Percentiles rank a stretch among this genome's conserved stretches.
Conservation (phyloP, 2,888 invertebrate genomes). For the Pheosia tremula region DNA sequence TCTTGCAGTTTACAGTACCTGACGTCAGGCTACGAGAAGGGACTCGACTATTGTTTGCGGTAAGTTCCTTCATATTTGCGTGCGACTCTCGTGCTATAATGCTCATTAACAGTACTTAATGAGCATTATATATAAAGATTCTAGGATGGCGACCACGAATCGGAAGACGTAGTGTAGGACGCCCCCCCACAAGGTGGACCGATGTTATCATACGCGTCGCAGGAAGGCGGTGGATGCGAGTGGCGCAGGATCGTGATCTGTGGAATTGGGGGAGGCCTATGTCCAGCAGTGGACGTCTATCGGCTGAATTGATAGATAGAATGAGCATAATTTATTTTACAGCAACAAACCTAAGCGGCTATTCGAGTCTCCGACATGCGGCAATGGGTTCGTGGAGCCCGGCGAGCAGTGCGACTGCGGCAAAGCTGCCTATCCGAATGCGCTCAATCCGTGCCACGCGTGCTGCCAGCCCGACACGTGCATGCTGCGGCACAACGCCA, state of each 20-base stretch:
- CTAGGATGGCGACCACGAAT: no score
- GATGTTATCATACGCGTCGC: no score
- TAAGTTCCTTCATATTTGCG: constrained; percentile 34
- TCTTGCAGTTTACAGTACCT: constrained; percentile 96
- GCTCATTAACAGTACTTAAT: no score
- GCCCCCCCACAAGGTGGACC: no score
- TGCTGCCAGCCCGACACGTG: constrained; percentile 95
- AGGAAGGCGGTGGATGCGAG: no score
- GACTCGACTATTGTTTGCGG: constrained; percentile 96
- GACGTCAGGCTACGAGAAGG: constrained; percentile 94
- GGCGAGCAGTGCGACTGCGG: constrained; percentile 99
- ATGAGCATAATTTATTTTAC: constrained; percentile 7
- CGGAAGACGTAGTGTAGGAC: no score
- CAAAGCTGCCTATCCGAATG: constrained; percentile 85
- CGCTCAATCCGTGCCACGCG: constrained; percentile 87
- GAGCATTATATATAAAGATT: no score
- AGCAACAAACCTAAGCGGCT: constrained; percentile 93
- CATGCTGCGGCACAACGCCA: constrained; percentile 93
- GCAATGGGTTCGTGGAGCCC: constrained; percentile 97
- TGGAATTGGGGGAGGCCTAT: no score
- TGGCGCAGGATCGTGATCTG: no score
- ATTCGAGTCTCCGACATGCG: constrained; percentile 94
- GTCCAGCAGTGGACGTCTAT: no score
- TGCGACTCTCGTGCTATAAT: no score
- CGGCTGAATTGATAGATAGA: no score